These are phyloP conservation scores for Erpornis zantholeuca DNA, from an alignment of 2,113 vertebrate genomes.

Conservation along the genomic window DNA sequence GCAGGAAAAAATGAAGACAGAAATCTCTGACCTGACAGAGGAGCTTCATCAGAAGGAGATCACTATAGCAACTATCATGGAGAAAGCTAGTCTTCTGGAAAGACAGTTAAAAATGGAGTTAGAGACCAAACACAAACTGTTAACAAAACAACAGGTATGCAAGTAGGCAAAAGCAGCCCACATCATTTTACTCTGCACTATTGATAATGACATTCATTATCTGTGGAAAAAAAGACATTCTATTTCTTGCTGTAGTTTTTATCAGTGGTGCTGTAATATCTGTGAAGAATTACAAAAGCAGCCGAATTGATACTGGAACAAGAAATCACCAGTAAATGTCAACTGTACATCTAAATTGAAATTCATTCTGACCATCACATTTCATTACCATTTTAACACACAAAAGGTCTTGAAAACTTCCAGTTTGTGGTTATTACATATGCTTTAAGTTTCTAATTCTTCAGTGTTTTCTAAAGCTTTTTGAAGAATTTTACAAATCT, in stretches of 20 bases:
- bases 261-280: background rate
- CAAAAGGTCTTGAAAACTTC: background rate
- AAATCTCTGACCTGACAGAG: constrained; percentile 74
- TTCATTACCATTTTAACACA: background rate
- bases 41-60: constrained; percentile 78
- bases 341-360: background rate
- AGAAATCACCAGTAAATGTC: background rate
- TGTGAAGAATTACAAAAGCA: background rate
- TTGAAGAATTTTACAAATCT: background rate
- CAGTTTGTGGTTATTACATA: background rate
- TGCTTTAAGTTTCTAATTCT: background rate
- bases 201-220: background rate
- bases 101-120: constrained; percentile 76
- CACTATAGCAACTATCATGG: constrained; percentile 78
- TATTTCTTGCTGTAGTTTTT: background rate
- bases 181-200: background rate
- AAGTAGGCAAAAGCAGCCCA: background rate
- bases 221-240: background rate
- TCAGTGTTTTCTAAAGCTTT: background rate
- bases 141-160: constrained; percentile 76
- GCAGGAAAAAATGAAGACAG: constrained; percentile 70
- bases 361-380: background rate
- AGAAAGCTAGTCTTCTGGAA: constrained; percentile 76
- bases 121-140: constrained; percentile 74
- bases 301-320: background rate